Conservation (phyloP, 2,113 vertebrate species). For the Anser brachyrhynchus region DNA sequence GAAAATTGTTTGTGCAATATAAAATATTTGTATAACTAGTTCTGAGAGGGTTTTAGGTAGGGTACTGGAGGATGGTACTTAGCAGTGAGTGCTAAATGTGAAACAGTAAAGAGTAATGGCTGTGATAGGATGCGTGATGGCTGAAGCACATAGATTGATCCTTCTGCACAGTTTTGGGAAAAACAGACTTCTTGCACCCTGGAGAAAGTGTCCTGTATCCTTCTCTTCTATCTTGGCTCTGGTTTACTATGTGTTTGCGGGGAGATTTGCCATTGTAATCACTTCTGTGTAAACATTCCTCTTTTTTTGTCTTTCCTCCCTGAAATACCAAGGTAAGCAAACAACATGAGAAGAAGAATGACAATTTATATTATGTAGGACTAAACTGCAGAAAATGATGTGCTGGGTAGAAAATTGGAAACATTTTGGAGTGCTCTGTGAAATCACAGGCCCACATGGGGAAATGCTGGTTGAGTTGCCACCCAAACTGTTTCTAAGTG, state of each 20-base stretch:
- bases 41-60: background rate
- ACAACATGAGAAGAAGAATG: background rate
- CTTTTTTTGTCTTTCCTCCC: background rate
- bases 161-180: too few species aligned
- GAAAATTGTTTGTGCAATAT: too few species aligned
- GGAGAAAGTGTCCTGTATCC: background rate
- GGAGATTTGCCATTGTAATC: background rate
- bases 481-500: conserved; percentile 11
- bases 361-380: conserved; percentile 5
- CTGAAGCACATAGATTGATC: background rate
- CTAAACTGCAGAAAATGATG: background rate
- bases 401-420: conserved; percentile 21
- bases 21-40: background rate
- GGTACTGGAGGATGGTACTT: background rate
- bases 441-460: background rate
- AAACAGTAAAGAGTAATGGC: background rate
- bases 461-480: conserved; percentile 5
- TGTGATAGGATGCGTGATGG: too few species aligned
- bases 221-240: background rate
- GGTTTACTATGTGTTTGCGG: background rate
- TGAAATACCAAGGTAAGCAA: background rate
- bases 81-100: background rate
- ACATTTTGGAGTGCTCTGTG: background rate
- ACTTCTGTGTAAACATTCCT: background rate
- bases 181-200: background rate